Evolutionary conservation across 2,888 invertebrate genomes (phyloP), one percentile per base, ranked within the genome.

Genomic region (Erynnis tages): DNA sequence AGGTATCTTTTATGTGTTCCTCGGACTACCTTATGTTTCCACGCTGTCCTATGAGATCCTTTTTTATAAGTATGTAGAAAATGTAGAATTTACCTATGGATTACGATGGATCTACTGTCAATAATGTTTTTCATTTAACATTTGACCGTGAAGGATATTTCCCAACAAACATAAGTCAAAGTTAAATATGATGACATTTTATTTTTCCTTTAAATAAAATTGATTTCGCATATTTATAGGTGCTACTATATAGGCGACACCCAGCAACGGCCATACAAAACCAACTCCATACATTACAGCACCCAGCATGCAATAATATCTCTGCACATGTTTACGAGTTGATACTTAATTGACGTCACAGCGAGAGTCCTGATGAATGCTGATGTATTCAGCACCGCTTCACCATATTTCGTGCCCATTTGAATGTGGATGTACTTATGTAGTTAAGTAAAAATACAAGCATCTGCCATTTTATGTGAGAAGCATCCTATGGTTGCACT

Each of bases 331-430:
- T 73, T 70, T 73, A 71, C 60, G 65, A 59, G 54, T 63, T 55
- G 58, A 57, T 64, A 61, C 71, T 77, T n/a, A 78, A 81, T 76
- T 79, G 80, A 79, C 78, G 77, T 73, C 75, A 76, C 67, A 61
- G 63, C 50, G 55, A 58, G 68, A 29, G 50, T 43, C 29, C 43
- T 29, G 50, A 43, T 50, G 29, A 43, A 50, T 35, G 50, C 35
- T 50, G 50, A 50, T 50, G 43, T 35, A 13, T 43, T 50, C 50
- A 43, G 50, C 50, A 43, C 43, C 27, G 50, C 25, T 35, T 7
- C 4, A 10, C 13, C 10, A 29, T 49, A 41, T 35, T 43, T 35
- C 35, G 21, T 21, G 34, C n/a, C n/a, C n/a, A n/a, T 49, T 16
- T 2, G 41, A 19, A 27, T 27, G 34, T 34, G 19, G 17, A 43